Evolutionary conservation across 2,113 vertebrate genomes (phyloP), one percentile per base, ranked within the genome.

Genomic region (Antechinus flavipes): DNA sequence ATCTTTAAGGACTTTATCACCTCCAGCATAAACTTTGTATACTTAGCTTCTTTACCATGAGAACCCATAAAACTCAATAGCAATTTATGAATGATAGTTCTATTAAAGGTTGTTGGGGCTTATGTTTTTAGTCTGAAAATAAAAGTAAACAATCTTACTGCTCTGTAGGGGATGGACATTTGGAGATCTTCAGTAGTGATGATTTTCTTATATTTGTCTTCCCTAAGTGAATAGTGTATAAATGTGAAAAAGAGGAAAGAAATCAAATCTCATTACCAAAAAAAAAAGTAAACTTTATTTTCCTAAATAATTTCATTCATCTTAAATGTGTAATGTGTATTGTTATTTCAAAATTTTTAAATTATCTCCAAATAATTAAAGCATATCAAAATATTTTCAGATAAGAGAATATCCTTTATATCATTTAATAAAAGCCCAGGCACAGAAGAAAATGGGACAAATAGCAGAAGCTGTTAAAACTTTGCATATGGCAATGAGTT

Each of bases 391-490:
- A 61, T 96, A 0, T 61, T 97, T 95, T 92, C 97, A 99, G 99
- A 98, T 99, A 95, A 99, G 99, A 96, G 99, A 99, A 68, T 99
- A 99, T 97, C 99, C 99, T 84, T 61, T 99, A 91, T 99, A 99
- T 98, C 99, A 99, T 97, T 98, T 99, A 98, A 99, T 99, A 96
- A 99, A 99, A 98, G 99, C 99, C 61, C 99, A 99, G 98, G 98
- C 99, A 2, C 99, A 99, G 96, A 99, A 99, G 98, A 99, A 99
- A 98, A 98, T 98, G 98, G 99, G 99, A 52, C 99, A 99, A 95
- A 95, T 99, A 95, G 96, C 98, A 93, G 99, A 99, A 98, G 99
- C 99, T 95, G 99, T 99, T 98, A 99, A 99, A 98, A 99, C 99
- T 0, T 98, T 99, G 95, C 99, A 99, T 96, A 99, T 99, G 98